Conservation (phyloP, 2,888 invertebrate species). For the Dynastes tityus region DNA sequence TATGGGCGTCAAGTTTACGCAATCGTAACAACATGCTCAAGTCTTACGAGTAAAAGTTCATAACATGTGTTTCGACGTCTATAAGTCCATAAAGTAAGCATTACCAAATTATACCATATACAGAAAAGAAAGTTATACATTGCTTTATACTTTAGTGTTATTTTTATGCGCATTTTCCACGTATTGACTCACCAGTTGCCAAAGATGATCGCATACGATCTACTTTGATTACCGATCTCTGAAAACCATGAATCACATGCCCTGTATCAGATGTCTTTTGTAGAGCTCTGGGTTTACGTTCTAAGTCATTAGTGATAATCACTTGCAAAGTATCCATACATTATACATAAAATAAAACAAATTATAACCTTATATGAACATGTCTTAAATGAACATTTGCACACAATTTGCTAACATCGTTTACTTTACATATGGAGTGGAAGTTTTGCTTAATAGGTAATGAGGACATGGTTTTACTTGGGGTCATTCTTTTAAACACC, state of each 20-base stretch:
- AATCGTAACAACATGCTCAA: not conserved
- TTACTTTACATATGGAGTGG: too few relatives aligned
- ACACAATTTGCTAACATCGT: not conserved
- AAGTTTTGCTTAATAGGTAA: too few relatives aligned
- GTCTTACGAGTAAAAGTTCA: not conserved
- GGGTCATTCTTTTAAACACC: too few relatives aligned
- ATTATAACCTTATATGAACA: constrained; percentile 8
- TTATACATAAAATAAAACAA: not conserved
- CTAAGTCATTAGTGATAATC: constrained; percentile 10
- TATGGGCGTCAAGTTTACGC: not conserved
- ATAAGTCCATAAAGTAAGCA: constrained; percentile 28
- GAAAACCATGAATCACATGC: constrained; percentile 18
- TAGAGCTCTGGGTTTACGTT: constrained; percentile 16
- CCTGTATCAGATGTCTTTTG: constrained; percentile 28
- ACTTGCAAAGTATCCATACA: not conserved
- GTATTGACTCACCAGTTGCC: constrained; percentile 41
- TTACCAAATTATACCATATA: constrained; percentile 48
- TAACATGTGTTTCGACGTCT: constrained; percentile 18
- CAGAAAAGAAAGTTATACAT: constrained; percentile 44
- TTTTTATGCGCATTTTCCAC: constrained; percentile 31
- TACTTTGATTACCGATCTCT: constrained; percentile 41
- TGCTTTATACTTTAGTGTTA: constrained; percentile 10
- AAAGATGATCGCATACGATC: constrained; percentile 50
- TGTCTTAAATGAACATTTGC: not conserved
- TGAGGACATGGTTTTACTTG: too few relatives aligned